These are phyloP conservation scores for Leptinotarsa lineolata DNA, from an alignment of 1,140 invertebrate genomes.

Conservation along the genomic window DNA sequence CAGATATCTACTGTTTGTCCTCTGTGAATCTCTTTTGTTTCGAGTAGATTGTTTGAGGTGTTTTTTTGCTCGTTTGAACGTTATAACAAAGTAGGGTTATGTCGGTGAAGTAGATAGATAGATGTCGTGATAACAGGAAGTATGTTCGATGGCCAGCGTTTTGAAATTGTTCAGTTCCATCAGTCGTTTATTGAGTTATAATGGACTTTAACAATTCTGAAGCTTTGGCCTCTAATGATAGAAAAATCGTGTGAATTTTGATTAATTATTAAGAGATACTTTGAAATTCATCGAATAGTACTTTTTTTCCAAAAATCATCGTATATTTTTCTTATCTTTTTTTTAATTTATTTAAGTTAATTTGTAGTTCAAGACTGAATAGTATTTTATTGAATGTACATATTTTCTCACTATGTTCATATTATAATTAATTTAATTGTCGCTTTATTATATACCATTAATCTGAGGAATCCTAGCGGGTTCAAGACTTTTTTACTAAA, in stretches of 20 bases:
- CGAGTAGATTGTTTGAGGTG: too few species aligned
- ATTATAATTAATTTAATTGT: conserved; percentile 8
- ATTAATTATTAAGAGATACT: too few species aligned
- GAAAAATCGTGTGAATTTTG: too few species aligned
- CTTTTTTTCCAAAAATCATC: conserved; percentile 9
- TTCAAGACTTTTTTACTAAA: conserved; percentile 22
- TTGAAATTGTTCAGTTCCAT: too few species aligned
- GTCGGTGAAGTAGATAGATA: background rate
- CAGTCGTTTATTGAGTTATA: too few species aligned
- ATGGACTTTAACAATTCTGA: too few species aligned
- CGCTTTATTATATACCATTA: conserved; percentile 15
- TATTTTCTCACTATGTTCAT: conserved; percentile 21
- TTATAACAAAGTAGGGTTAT: background rate
- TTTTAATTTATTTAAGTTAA: conserved; percentile 29
- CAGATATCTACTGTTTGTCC: too few species aligned
- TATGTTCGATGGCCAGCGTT: too few species aligned
- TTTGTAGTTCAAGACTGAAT: conserved; percentile 38
- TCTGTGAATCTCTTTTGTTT: too few species aligned
- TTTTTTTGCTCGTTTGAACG: too few species aligned
- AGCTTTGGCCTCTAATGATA: too few species aligned
- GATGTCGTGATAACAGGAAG: background rate
- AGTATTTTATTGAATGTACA: conserved; percentile 29
- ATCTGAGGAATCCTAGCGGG: background rate
- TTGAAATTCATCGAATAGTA: background rate
- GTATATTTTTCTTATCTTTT: conserved; percentile 19